Percentiles rank a stretch among this genome's conserved stretches.
Conservation (phyloP, 37 sponge, comb jelly and placozoan genomes). For the Hexactinellida sp. region DNA sequence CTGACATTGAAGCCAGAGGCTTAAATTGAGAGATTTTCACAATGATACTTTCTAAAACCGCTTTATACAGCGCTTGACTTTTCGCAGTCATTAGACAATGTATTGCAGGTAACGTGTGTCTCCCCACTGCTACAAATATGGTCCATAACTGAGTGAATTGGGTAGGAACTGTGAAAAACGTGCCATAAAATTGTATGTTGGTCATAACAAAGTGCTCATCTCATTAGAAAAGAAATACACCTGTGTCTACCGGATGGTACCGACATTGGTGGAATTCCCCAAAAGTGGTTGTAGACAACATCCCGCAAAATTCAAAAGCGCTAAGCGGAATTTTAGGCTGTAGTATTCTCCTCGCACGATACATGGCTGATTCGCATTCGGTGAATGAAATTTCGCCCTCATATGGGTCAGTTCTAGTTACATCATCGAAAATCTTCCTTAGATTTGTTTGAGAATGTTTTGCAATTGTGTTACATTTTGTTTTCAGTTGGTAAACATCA, state of each 20-base stretch:
- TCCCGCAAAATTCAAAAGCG: not conserved
- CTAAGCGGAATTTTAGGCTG: not conserved
- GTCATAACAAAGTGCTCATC: not conserved
- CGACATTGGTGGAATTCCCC: not conserved
- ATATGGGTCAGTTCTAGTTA: not conserved
- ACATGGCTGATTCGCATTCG: slow-evolving; percentile 17
- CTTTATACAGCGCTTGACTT: not conserved
- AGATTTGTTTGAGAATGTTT: not conserved
- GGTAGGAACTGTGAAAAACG: not conserved
- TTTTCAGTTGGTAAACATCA: not conserved
- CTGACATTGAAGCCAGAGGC: not conserved
- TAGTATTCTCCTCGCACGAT: not conserved
- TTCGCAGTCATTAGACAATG: slow-evolving; percentile 11
- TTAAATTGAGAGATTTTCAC: not conserved
- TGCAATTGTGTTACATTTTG: not conserved
- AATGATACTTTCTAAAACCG: not conserved
- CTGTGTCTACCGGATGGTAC: not conserved
- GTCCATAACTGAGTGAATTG: slow-evolving; percentile 12
- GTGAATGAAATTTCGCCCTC: not conserved
- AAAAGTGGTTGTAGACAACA: not conserved
- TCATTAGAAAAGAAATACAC: not conserved
- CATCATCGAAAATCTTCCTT: not conserved
- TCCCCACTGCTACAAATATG: not conserved
- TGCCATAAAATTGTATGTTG: not conserved
- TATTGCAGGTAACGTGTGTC: not conserved